phyloP scores from a whole-genome alignment of 2,888 invertebrate genomes.

The Eristalinus sepulchralis region DNA sequence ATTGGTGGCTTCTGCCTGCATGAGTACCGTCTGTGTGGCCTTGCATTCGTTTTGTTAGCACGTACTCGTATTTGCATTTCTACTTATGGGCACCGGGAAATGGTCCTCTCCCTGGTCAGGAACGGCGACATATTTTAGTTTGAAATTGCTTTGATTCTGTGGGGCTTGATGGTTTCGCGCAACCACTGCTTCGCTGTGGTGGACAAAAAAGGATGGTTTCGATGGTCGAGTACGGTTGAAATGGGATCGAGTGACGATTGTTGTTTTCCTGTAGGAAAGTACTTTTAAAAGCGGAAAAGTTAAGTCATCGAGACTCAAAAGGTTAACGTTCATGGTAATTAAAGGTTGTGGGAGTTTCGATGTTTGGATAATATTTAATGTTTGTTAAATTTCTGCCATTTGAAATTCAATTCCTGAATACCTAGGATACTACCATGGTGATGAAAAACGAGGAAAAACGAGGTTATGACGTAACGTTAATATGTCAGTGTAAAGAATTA shows the following conservation, averaged over 20 bases:
- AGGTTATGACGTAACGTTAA: too few relatives aligned
- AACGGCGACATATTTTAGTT: neutral
- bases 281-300: neutral
- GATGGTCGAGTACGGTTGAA: neutral
- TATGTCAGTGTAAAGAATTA: too few relatives aligned
- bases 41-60: neutral
- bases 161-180: neutral
- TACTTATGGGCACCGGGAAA: neutral
- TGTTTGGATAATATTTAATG: too few relatives aligned
- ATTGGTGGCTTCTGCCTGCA: neutral
- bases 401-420: too few relatives aligned
- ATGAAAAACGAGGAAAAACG: too few relatives aligned
- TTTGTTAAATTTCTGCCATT: too few relatives aligned
- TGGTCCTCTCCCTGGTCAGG: neutral
- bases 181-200: neutral
- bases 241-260: neutral
- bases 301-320: too few relatives aligned
- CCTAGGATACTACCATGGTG: too few relatives aligned
- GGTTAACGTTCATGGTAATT: too few relatives aligned
- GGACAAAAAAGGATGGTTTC: neutral
- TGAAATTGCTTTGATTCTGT: conserved; percentile 12
- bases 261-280: neutral
- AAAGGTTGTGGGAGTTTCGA: too few relatives aligned
- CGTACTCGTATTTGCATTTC: neutral
- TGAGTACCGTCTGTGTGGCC: neutral